Evolutionary conservation across 2,888 invertebrate genomes (phyloP), one percentile per base, ranked within the genome.

Genomic region (Tubiluchus corallicola): DNA sequence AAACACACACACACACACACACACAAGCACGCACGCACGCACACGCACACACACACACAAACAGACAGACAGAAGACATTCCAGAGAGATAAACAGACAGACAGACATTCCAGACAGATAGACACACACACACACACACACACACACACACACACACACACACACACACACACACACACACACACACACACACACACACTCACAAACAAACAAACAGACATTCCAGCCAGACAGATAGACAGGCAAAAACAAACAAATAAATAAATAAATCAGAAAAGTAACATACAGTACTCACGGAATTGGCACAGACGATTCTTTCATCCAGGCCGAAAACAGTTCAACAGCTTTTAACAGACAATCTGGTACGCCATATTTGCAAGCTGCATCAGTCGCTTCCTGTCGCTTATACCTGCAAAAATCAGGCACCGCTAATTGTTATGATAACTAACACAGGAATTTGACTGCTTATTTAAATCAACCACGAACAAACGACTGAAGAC

Each of bases 1-100:
- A 29, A 29, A n/a, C 29, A 29, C 29, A n/a, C 29, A 29, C 29
- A n/a, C n/a, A n/a, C n/a, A 29, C 29, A 29, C n/a, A n/a, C 29
- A 29, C 29, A 29, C 29, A n/a, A 9, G n/a, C 29, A 9, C 29
- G n/a, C 29, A n/a, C 29, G n/a, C 29, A n/a, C n/a, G 29, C n/a
- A 29, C 29, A n/a, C n/a, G 29, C 29, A 29, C 29, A 29, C 29
- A n/a, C 29, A 29, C 29, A n/a, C 29, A n/a, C 29, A n/a, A 9
- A 29, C 29, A n/a, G 9, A n/a, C n/a, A 29, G 9, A n/a, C n/a
- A n/a, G 9, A 29, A 9, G n/a, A 9, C 9, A 9, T 9, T n/a
- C 29, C 29, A 29, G 9, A n/a, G 9, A 29, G 9, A 29, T n/a
- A 29, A 9, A 29, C n/a, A n/a, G 9, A 29, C 29, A 29, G 9